phyloP scores from a whole-genome alignment of 30 jellyfish, hydroid and myxozoan species.

The Chrysaora quinquecirrha region DNA sequence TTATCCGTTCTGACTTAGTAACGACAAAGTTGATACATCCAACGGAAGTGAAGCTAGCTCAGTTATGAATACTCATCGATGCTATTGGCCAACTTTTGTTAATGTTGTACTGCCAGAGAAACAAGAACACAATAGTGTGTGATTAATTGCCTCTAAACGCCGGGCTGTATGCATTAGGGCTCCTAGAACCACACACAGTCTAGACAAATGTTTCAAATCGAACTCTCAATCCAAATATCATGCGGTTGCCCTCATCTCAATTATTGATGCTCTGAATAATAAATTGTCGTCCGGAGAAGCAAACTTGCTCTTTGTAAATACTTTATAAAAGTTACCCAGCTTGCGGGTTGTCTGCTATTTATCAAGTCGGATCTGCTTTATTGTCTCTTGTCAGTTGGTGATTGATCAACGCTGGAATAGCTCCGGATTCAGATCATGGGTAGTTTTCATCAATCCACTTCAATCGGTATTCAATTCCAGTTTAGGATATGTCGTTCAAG shows the following conservation, averaged over 20 bases:
- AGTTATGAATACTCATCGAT: background rate
- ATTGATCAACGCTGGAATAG: conserved; percentile 58
- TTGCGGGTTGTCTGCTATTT: conserved; percentile 61
- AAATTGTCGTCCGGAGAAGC: background rate
- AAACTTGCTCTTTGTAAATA: background rate
- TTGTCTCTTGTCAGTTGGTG: conserved; percentile 62
- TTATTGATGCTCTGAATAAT: background rate
- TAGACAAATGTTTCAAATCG: background rate
- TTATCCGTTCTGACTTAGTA: background rate
- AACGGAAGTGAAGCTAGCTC: conserved; percentile 1
- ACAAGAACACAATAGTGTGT: background rate
- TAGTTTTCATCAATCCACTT: background rate
- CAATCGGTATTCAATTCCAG: too few relatives aligned
- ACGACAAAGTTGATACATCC: background rate
- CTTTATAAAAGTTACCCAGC: background rate
- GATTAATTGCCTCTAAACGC: conserved; percentile 5
- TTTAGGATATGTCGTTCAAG: too few relatives aligned
- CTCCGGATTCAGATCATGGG: conserved; percentile 28
- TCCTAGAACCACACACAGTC: background rate
- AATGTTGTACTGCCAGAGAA: background rate
- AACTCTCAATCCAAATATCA: background rate
- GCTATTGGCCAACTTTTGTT: background rate
- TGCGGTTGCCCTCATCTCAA: background rate
- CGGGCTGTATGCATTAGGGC: conserved; percentile 12
- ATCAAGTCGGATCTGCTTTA: conserved; percentile 46